Evolutionary conservation across 2,888 invertebrate genomes (phyloP).

Genomic region (Pristionchus japonicus): DNA sequence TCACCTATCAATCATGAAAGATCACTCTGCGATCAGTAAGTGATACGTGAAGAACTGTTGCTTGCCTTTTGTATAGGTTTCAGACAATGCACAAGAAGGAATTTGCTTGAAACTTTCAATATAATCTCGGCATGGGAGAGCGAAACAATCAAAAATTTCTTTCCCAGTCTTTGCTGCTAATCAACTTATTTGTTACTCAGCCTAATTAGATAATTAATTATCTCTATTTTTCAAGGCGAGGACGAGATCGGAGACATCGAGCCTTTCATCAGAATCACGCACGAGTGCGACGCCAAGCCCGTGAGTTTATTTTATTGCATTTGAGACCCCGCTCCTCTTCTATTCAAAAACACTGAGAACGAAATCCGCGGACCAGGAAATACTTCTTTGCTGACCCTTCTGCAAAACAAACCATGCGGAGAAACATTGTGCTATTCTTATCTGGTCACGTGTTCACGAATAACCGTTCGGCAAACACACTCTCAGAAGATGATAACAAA

Average conservation of each 20-base stretch:
- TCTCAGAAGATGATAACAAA: too few relatives aligned
- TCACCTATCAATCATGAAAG: neutral
- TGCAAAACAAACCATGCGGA: too few relatives aligned
- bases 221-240: conserved; percentile 19
- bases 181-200: too few relatives aligned
- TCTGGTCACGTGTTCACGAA: too few relatives aligned
- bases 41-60: neutral
- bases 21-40: neutral
- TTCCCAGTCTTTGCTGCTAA: too few relatives aligned
- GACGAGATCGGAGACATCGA: conserved; percentile 35
- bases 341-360: neutral
- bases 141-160: too few relatives aligned
- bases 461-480: too few relatives aligned
- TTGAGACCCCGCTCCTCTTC: neutral
- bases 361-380: neutral
- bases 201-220: too few relatives aligned
- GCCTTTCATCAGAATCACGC: conserved; percentile 37
- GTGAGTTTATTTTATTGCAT: neutral
- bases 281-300: conserved; percentile 45
- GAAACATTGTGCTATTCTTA: too few relatives aligned
- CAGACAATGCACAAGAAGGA: too few relatives aligned
- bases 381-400: too few relatives aligned
- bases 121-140: neutral
- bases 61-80: too few relatives aligned
- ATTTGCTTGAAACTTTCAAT: neutral